Conservation (phyloP, 37 sponge, comb jelly and placozoan genomes). For the Tethya wilhelma region DNA sequence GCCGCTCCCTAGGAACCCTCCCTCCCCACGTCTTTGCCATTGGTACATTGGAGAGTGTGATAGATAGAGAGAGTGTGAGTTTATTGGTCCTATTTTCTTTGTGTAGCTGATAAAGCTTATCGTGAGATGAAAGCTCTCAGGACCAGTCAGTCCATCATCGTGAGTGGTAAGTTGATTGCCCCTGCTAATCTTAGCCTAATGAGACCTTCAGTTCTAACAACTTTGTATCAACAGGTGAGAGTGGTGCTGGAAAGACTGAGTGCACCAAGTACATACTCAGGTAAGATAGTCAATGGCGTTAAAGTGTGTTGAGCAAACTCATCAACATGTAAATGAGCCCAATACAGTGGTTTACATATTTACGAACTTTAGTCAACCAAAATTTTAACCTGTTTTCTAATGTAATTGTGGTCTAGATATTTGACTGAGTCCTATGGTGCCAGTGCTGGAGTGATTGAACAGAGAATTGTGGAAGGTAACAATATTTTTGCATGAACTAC, state of each 20-base stretch:
- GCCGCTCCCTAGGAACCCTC: conserved; percentile 87
- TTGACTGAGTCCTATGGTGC: conserved; percentile 84
- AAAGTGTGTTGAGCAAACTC: no score
- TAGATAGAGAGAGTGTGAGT: background rate
- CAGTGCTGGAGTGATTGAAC: conserved; percentile 78
- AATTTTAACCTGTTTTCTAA: background rate
- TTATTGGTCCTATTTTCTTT: background rate
- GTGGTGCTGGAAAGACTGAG: conserved; percentile 98
- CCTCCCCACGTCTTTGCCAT: conserved; percentile 97
- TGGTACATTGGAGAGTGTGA: conserved; percentile 46
- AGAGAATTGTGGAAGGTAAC: conserved; percentile 87
- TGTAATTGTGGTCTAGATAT: no score
- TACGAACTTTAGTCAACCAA: background rate
- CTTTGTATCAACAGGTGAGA: conserved; percentile 67
- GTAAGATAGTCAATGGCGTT: conserved; percentile 25
- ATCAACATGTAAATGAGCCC: no score
- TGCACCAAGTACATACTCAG: conserved; percentile 88
- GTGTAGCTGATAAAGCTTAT: conserved; percentile 95
- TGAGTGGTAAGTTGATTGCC: conserved; percentile 77
- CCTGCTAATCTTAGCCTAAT: background rate
- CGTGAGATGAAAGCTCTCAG: conserved; percentile 81
- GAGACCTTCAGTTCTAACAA: background rate
- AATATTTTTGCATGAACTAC: no score
- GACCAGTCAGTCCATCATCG: conserved; percentile 90
- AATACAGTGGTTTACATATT: no score